Evolutionary conservation across 2,888 invertebrate species (phyloP).

Genomic region (Exocentrus adspersus): DNA sequence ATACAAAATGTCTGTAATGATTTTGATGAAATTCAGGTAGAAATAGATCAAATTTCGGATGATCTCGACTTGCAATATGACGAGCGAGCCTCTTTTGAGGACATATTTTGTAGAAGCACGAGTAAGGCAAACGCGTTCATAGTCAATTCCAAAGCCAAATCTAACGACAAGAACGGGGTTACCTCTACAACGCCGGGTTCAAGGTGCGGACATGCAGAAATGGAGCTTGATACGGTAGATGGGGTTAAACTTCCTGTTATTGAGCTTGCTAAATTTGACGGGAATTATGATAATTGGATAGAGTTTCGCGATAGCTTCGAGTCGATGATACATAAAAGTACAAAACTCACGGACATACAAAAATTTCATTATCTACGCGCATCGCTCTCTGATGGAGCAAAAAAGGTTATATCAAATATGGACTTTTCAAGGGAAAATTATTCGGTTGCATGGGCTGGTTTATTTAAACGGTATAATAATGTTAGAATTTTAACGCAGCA

Average conservation of each 20-base stretch:
- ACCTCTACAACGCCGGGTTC: neutral
- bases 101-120: neutral
- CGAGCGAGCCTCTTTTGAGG: slow-evolving; percentile 5
- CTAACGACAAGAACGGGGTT: neutral
- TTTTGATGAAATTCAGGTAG: slow-evolving; percentile 14
- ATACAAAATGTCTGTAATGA: neutral
- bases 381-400: neutral
- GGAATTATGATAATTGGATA: slow-evolving; percentile 1
- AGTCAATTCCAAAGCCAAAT: neutral
- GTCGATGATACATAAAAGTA: slow-evolving; percentile 11
- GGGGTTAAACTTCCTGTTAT: slow-evolving; percentile 3
- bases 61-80: neutral
- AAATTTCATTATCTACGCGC: slow-evolving; percentile 17
- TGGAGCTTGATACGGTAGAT: neutral
- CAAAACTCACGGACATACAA: neutral
- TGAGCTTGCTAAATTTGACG: slow-evolving; percentile 3
- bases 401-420: slow-evolving; percentile 18
- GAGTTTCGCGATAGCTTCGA: slow-evolving; percentile 8
- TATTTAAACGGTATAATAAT: slow-evolving; percentile 22
- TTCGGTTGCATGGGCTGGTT: slow-evolving; percentile 11
- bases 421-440: slow-evolving; percentile 11
- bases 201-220: neutral
- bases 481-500: slow-evolving; percentile 3
- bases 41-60: neutral
- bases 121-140: neutral